Evolutionary conservation across 1,140 invertebrate genomes (phyloP).

Genomic region (Patella vulgata): DNA sequence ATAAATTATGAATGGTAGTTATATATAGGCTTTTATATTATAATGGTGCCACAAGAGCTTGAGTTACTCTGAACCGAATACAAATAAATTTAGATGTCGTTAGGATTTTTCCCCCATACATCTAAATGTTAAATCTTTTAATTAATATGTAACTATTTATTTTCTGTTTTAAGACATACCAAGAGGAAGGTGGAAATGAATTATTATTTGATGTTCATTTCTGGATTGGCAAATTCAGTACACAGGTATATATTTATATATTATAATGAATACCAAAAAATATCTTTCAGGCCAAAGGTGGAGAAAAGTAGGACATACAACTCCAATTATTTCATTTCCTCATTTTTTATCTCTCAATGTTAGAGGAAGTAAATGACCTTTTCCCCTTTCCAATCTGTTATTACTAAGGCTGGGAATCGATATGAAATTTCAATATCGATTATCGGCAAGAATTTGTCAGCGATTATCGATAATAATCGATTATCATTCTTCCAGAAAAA

Average conservation of each 20-base stretch:
- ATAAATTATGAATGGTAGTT: background rate
- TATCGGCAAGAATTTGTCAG: too few species aligned
- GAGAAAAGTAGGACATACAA: too few species aligned
- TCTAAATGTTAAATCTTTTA: background rate
- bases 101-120: background rate
- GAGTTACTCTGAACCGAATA: background rate
- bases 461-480: too few species aligned
- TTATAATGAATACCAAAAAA: background rate
- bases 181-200: constrained; percentile 40
- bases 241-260: constrained; percentile 41
- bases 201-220: constrained; percentile 60
- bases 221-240: constrained; percentile 64
- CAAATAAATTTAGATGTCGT: background rate
- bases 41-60: background rate
- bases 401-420: too few species aligned
- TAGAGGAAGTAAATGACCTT: background rate
- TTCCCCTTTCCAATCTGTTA: background rate
- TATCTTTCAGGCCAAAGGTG: too few species aligned
- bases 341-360: background rate
- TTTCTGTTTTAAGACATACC: constrained; percentile 51
- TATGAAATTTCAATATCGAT: too few species aligned
- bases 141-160: background rate
- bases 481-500: too few species aligned
- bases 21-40: background rate
- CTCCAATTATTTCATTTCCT: too few species aligned